A percentile compares a stretch with the other conserved stretches of the same genome.
These are phyloP conservation scores for Trichacis sp. DNA, from an alignment of 2,888 invertebrate genomes.

Conservation along the genomic window DNA sequence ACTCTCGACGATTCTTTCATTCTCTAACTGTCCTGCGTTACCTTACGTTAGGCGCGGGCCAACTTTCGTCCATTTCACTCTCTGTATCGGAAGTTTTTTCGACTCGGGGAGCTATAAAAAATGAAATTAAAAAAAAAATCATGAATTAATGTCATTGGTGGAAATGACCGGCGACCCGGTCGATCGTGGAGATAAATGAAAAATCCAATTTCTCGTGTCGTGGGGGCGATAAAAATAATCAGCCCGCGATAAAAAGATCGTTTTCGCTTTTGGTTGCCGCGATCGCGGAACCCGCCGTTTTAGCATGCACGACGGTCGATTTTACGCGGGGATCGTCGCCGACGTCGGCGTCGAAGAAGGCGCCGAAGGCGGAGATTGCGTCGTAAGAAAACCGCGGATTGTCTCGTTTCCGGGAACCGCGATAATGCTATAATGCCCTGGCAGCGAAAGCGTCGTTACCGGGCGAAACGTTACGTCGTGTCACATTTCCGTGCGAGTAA, in stretches of 20 bases:
- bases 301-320: constrained; percentile 6
- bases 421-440: constrained; percentile 4
- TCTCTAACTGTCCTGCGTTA: no score
- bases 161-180: background rate
- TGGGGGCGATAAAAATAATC: constrained; percentile 3
- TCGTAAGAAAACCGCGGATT: constrained; percentile 1
- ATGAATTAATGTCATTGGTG: no score
- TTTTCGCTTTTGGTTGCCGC: no score
- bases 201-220: constrained; percentile 1
- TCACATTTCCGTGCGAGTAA: constrained; percentile 1
- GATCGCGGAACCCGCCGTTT: constrained; percentile 1
- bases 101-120: no score
- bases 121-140: no score
- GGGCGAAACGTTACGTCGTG: background rate
- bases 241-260: no score
- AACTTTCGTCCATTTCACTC: no score
- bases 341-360: background rate
- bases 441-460: constrained; percentile 1
- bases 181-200: background rate
- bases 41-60: no score
- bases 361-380: constrained; percentile 3
- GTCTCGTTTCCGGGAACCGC: constrained; percentile 10
- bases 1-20: no score
- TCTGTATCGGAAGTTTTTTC: no score
- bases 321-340: background rate